phyloP scores from a whole-genome alignment of 2,113 vertebrate genomes.

The Lampris incognitus region DNA sequence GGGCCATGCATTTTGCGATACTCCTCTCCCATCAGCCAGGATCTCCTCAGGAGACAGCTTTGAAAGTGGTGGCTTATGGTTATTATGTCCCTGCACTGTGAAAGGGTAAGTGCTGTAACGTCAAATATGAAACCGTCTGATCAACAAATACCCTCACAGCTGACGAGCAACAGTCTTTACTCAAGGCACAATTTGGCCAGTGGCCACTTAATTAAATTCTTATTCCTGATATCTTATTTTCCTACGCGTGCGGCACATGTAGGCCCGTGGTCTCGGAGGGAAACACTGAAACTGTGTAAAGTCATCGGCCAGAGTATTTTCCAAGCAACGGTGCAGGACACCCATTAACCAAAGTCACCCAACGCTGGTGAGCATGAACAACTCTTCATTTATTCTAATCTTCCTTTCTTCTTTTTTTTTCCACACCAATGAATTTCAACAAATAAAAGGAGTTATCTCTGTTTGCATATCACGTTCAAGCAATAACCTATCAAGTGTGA shows the following conservation, averaged over 20 bases:
- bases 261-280: background rate
- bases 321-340: no score
- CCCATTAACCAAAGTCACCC: no score
- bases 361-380: no score
- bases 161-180: constrained; percentile 55
- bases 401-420: no score
- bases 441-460: no score
- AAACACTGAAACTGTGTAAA: background rate
- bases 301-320: background rate
- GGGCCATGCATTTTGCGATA: constrained; percentile 35
- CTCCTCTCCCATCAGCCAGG: constrained; percentile 82
- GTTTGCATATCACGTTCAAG: no score
- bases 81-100: constrained; percentile 64
- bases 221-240: background rate
- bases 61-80: constrained; percentile 86
- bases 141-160: constrained; percentile 68
- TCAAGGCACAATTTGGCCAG: constrained; percentile 4
- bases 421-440: no score
- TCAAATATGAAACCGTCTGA: constrained; percentile 75
- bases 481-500: background rate
- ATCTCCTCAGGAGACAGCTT: constrained; percentile 84
- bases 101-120: constrained; percentile 58
- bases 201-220: background rate
- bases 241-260: background rate
- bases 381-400: no score